Percentiles rank a stretch among this genome's conserved stretches.
phyloP scores from a whole-genome alignment of 2,113 vertebrate species.

The Phalacrocorax aristotelis region DNA sequence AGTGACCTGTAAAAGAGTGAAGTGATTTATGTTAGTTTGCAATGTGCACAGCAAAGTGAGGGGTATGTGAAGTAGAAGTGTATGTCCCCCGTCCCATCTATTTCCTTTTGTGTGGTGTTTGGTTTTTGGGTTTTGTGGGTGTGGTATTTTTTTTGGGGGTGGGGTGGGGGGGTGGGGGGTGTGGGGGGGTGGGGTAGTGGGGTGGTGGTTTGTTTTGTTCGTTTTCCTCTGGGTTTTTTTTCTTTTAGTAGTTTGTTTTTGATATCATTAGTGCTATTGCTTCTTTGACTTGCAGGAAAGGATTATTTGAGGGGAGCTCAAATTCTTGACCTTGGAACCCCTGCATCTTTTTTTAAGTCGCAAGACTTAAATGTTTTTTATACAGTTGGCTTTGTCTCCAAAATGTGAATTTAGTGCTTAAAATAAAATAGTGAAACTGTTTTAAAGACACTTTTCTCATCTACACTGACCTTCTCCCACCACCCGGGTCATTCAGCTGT shows the following conservation, averaged over 20 bases:
- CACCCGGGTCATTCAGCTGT: conserved; percentile 10
- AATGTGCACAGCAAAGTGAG: not conserved
- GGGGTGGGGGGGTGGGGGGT: no score
- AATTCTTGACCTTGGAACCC: not conserved
- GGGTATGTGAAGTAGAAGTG: not conserved
- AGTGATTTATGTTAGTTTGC: not conserved
- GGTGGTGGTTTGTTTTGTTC: not conserved
- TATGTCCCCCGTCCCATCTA: no score
- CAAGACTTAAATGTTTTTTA: not conserved
- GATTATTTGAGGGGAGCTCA: not conserved
- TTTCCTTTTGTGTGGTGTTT: not conserved
- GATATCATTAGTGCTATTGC: not conserved
- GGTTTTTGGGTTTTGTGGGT: not conserved
- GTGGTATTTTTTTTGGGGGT: no score
- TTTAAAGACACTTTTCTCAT: not conserved
- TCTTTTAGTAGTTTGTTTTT: not conserved
- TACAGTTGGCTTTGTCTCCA: not conserved
- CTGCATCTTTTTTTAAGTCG: not conserved
- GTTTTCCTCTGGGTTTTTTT: not conserved
- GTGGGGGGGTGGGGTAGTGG: no score
- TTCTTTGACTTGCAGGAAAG: not conserved
- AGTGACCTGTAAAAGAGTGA: not conserved
- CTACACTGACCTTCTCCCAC: conserved; percentile 2
- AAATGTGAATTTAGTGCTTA: not conserved
- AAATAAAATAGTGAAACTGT: not conserved